phyloP scores from a whole-genome alignment of 2,888 invertebrate species.

The Diplazon laetatorius region DNA sequence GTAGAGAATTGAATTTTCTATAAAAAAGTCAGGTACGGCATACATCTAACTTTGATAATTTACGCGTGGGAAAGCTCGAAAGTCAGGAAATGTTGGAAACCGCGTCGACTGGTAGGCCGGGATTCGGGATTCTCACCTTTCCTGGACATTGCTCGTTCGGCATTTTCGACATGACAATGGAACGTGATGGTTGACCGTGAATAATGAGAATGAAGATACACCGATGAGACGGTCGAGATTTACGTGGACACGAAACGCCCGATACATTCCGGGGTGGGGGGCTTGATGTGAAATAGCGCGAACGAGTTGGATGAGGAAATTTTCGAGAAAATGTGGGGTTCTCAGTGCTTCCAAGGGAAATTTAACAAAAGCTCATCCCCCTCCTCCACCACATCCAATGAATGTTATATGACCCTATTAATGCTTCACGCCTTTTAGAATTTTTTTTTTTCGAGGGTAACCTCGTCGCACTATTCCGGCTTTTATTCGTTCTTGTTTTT shows the following conservation, averaged over 20 bases:
- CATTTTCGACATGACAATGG: too few species aligned
- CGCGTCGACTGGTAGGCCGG: too few species aligned
- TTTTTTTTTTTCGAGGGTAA: conserved; percentile 81
- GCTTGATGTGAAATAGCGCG: conserved; percentile 46
- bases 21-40: too few species aligned
- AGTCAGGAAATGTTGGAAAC: too few species aligned
- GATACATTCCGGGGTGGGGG: background rate
- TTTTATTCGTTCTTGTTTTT: conserved; percentile 44
- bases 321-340: conserved; percentile 60
- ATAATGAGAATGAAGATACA: too few species aligned
- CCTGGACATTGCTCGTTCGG: too few species aligned
- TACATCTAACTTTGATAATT: too few species aligned
- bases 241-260: background rate
- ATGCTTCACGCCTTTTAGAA: conserved; percentile 83
- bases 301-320: conserved; percentile 44
- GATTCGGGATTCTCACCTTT: too few species aligned
- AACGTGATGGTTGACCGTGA: too few species aligned
- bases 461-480: conserved; percentile 56
- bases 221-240: too few species aligned
- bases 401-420: conserved; percentile 83
- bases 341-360: conserved; percentile 77
- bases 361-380: conserved; percentile 80
- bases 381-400: conserved; percentile 81
- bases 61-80: too few species aligned
- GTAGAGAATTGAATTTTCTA: too few species aligned